Evolutionary conservation across 2,888 invertebrate species (phyloP).

Genomic region (Zaprionus bogoriensis): DNA sequence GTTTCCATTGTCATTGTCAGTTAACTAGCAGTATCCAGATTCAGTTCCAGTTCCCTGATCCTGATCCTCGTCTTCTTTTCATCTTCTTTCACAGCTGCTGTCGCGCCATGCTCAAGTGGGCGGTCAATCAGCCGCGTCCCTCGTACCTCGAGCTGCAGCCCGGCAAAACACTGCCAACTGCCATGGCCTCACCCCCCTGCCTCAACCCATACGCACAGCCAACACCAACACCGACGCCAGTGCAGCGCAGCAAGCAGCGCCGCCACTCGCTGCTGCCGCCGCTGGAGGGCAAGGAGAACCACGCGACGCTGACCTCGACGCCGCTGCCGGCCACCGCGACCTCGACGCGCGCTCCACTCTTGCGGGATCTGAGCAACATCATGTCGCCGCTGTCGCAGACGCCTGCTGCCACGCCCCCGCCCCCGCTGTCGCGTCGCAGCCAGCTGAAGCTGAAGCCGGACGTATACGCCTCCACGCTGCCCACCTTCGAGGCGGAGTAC

Average conservation of each 20-base stretch:
- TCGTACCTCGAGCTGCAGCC: constrained; percentile 65
- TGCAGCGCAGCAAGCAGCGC: constrained; percentile 23
- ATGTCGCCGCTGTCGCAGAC: constrained; percentile 49
- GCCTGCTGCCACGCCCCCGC: constrained; percentile 1
- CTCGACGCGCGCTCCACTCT: constrained; percentile 24
- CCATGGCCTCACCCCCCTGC: not conserved
- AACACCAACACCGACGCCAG: constrained; percentile 4
- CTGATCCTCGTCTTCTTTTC: constrained; percentile 35
- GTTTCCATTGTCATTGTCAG: not conserved
- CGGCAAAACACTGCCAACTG: constrained; percentile 34
- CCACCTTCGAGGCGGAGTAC: constrained; percentile 82
- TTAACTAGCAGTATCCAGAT: not conserved
- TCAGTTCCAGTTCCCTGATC: constrained; percentile 1
- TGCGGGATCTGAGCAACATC: constrained; percentile 79
- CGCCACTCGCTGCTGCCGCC: constrained; percentile 29
- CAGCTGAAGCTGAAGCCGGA: not conserved
- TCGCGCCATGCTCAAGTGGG: constrained; percentile 81
- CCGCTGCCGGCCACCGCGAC: constrained; percentile 54
- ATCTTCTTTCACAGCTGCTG: constrained; percentile 47
- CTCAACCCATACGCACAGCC: not conserved
- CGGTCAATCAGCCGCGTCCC: constrained; percentile 79
- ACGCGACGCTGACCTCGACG: constrained; percentile 70
- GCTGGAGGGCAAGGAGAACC: constrained; percentile 75
- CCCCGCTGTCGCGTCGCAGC: not conserved
- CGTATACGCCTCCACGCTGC: constrained; percentile 77